Conservation (phyloP, 2,888 invertebrate species). For the Hemicrepidius hirtus region DNA sequence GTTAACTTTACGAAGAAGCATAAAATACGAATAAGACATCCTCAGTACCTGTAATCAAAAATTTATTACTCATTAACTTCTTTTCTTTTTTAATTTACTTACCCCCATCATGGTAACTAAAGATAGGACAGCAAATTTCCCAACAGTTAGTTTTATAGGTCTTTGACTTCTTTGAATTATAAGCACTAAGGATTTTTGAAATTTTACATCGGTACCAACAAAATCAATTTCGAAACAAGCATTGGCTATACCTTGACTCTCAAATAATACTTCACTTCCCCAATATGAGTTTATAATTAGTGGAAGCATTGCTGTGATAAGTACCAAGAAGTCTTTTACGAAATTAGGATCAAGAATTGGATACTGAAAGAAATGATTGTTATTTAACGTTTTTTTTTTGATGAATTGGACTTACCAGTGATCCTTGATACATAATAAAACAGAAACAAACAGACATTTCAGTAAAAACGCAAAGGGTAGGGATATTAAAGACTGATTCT, state of each 20-base stretch:
- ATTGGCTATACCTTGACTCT: constrained; percentile 14
- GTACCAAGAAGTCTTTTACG: background rate
- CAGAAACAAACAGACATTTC: constrained; percentile 3
- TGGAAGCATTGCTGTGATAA: background rate
- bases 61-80: too few relatives aligned
- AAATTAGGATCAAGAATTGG: background rate
- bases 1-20: constrained; percentile 1
- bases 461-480: background rate
- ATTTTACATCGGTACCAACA: constrained; percentile 16
- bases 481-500: background rate
- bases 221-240: constrained; percentile 23
- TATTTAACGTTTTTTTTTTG: too few relatives aligned
- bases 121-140: constrained; percentile 11
- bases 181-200: constrained; percentile 15
- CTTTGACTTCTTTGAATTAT: constrained; percentile 18
- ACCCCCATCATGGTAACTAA: background rate
- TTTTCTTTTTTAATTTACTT: background rate
- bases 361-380: background rate
- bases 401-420: background rate
- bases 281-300: constrained; percentile 13
- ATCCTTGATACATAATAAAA: constrained; percentile 5
- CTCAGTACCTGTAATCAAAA: background rate
- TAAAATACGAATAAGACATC: constrained; percentile 13
- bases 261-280: constrained; percentile 3
- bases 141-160: constrained; percentile 19